Base-by-base conservation (phyloP, 2,888 invertebrate species). In the Pristionchus maxplancki region DNA sequence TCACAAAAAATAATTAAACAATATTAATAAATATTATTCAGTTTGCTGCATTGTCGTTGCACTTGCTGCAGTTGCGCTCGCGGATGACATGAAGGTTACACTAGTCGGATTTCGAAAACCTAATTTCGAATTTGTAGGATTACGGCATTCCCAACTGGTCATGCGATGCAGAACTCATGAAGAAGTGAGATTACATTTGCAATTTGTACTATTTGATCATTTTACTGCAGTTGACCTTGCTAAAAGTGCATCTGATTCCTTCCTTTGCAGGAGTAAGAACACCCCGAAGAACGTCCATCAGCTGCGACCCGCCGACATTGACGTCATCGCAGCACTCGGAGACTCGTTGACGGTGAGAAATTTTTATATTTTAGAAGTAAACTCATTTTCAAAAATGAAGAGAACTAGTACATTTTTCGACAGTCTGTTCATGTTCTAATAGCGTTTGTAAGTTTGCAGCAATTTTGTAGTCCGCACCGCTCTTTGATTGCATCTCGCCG, bases 231-330 rank as follows among this genome's bases (percentile, higher is more conserved):
- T n/a, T 6, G 5, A 64, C 15, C 28, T 64, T 15, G 15, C 20
- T n/a, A 31, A 11, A 28, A 3, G 9, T 1, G 1, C 0, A 28
- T 1, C 24, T 9, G n/a, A 28, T 62, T 64, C 31, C 1, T 8
- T 64, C 44, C 44, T 13, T 28, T 71, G 89, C 48, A 92, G 91
- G 86, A 91, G 91, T 50, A 86, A 89, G 34, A 90, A 64, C 44
- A 87, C 90, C 13, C 98, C 93, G 0, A 91, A 90, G 0, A 89
- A 83, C 24, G 93, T 90, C 8, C 90, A 93, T 71, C 88, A 89
- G 11, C 91, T 93, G n/a, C 90, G 91, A 31, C 91, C 82, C 53
- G 88, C 91, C n/a, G 93, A 93, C 81, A 91, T 93, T 88, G 92
- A 91, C 34, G 90, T 93, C 15, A 90, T 92, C 81, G 92, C 89